Evolutionary conservation across 1,140 invertebrate species (phyloP).

Genomic region (Drosophila oshimai): DNA sequence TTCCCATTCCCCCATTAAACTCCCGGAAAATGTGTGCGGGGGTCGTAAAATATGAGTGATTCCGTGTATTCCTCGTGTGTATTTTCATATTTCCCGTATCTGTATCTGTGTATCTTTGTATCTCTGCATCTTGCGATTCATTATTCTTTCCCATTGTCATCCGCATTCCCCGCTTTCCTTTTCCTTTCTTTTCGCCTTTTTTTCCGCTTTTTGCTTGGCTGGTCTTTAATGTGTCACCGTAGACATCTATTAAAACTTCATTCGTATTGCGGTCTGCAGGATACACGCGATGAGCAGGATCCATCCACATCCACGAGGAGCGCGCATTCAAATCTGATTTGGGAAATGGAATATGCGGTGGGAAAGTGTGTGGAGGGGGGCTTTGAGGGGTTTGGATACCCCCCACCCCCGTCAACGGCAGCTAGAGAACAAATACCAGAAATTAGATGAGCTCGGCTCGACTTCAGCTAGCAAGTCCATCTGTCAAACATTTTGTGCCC

Average conservation of each 20-base stretch:
- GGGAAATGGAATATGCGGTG: constrained; percentile 15
- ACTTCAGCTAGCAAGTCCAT: constrained; percentile 49
- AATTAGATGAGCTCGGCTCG: constrained; percentile 68
- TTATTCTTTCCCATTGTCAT: constrained; percentile 45
- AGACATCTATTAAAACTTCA: constrained; percentile 67
- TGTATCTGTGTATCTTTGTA: constrained; percentile 4
- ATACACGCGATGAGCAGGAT: constrained; percentile 9
- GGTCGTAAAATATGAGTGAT: constrained; percentile 36
- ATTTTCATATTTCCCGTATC: constrained; percentile 3
- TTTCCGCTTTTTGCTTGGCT: constrained; percentile 8
- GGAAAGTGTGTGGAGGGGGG: not conserved
- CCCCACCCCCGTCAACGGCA: not conserved
- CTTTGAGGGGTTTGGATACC: not conserved
- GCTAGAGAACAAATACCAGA: constrained; percentile 57
- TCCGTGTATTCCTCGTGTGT: not conserved
- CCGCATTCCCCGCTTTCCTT: not conserved
- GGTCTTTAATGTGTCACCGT: constrained; percentile 58
- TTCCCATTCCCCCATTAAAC: constrained; percentile 13
- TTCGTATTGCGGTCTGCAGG: constrained; percentile 49
- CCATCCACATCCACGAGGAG: not conserved
- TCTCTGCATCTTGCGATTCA: constrained; percentile 35
- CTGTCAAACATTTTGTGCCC: constrained; percentile 66
- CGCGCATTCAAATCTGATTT: constrained; percentile 30
- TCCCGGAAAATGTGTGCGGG: constrained; percentile 9
- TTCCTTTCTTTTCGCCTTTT: constrained; percentile 1